phyloP scores from a whole-genome alignment of 1,140 invertebrate species.

The Brachionus plicatilis region DNA sequence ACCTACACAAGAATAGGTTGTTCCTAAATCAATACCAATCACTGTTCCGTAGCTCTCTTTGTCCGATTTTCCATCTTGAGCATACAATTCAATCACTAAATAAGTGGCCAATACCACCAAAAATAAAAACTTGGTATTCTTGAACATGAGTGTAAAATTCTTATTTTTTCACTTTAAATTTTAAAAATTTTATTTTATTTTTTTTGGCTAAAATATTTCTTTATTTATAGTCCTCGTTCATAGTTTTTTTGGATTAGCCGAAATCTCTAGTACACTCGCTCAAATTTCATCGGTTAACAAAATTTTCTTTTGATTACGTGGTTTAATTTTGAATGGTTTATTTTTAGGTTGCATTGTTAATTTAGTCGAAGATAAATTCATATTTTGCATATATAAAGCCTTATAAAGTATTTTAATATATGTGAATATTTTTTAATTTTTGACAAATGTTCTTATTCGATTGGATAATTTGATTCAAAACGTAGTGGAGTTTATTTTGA shows the following conservation, averaged over 20 bases:
- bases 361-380: neutral
- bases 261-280: slow-evolving; percentile 15
- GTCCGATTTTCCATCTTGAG: neutral
- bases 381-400: neutral
- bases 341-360: neutral
- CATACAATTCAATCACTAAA: neutral
- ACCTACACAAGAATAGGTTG: slow-evolving; percentile 80
- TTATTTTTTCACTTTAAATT: neutral
- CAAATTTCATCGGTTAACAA: slow-evolving; percentile 22
- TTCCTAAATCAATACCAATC: slow-evolving; percentile 61
- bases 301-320: neutral
- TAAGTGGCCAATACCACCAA: neutral
- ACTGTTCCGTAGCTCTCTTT: slow-evolving; percentile 28
- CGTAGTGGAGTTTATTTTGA: neutral
- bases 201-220: neutral
- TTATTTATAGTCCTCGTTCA: neutral
- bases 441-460: neutral
- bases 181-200: neutral
- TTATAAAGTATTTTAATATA: neutral
- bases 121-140: neutral
- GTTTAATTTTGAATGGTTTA: neutral
- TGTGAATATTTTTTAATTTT: neutral
- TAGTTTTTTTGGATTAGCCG: neutral
- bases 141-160: neutral
- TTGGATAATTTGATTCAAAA: neutral